Evolutionary conservation across 2,113 vertebrate species (phyloP), one percentile per base, ranked within the genome.

Genomic region (Aix galericulata): DNA sequence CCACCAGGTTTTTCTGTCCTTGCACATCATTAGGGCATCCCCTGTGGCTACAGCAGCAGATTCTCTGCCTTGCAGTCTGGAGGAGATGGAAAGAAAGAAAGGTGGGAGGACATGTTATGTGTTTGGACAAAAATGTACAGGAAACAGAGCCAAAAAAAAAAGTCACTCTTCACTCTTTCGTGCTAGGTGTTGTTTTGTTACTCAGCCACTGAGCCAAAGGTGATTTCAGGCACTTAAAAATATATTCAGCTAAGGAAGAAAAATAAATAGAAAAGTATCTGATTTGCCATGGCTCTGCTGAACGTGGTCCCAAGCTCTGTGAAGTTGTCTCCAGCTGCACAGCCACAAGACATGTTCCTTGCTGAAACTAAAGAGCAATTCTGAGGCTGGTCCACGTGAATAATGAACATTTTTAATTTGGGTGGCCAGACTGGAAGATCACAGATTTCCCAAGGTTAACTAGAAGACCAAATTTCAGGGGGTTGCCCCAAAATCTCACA

Each of bases 401-500:
- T 67, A 66, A 95, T 77, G 56, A 80, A 34, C 9, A 31, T 50
- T 88, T 71, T 64, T 44, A 50, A 58, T 78, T 62, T 20, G 40
- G 17, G 8, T 40, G 23, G 7, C 4, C 42, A 59, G 8, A 22
- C 12, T 55, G 27, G n/a, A 74, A 63, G 21, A 31, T 2, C 5
- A 1, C 0, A 2, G 13, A 46, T 58, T 80, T 85, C 14, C 73
- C 23, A 40, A 31, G 23, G 8, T 10, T 59, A 17, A 40, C 34
- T 26, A 34, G 29, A 73, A 88, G 13, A 69, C 3, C 40, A 27
- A 32, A 64, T 68, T 89, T 67, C 15, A 29, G 53, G 29, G 16
- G 53, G 53, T 6, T 62, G 13, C 12, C 16, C 13, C 6, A 0
- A 25, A 86, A 90, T 0, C 8, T 44, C 55, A 23, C 1, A 0